A percentile compares a stretch with the other conserved stretches of the same genome.
Conservation (phyloP, 1,140 invertebrate species). For the Cardiocondyla obscurior region DNA sequence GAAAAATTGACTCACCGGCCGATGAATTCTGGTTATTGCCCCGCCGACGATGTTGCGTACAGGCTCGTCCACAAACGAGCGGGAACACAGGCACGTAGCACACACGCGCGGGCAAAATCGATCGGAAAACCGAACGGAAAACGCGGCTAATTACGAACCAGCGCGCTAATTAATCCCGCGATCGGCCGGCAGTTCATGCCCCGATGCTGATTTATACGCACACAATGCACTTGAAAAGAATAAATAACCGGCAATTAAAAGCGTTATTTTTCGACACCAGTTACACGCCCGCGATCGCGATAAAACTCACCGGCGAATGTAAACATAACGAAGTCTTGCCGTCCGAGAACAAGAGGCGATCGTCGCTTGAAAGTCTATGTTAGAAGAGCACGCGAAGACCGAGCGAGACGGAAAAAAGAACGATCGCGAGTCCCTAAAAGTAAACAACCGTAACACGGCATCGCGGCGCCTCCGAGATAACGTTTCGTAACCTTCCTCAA, state of each 20-base stretch:
- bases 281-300: neutral
- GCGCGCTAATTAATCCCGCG: slow-evolving; percentile 32
- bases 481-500: neutral
- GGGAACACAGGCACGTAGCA: neutral
- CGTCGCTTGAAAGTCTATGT: neutral
- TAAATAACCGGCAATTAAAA: slow-evolving; percentile 1
- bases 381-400: too few relatives aligned
- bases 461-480: neutral
- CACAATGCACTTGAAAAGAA: slow-evolving; percentile 8
- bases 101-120: neutral
- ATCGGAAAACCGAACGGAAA: slow-evolving; percentile 4
- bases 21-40: neutral
- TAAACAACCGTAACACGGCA: slow-evolving; percentile 1
- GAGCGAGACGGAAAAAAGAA: slow-evolving; percentile 2
- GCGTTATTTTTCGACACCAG: neutral
- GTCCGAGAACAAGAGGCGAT: neutral
- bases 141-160: slow-evolving; percentile 23
- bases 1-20: slow-evolving; percentile 23
- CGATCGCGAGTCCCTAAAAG: neutral
- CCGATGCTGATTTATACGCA: slow-evolving; percentile 12
- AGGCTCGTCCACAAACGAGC: neutral
- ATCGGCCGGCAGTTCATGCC: neutral
- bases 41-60: neutral
- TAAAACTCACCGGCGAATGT: too few relatives aligned
- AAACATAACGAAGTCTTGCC: too few relatives aligned